Conservation (phyloP, 2,113 vertebrate species). For the Perca schrenkii region DNA sequence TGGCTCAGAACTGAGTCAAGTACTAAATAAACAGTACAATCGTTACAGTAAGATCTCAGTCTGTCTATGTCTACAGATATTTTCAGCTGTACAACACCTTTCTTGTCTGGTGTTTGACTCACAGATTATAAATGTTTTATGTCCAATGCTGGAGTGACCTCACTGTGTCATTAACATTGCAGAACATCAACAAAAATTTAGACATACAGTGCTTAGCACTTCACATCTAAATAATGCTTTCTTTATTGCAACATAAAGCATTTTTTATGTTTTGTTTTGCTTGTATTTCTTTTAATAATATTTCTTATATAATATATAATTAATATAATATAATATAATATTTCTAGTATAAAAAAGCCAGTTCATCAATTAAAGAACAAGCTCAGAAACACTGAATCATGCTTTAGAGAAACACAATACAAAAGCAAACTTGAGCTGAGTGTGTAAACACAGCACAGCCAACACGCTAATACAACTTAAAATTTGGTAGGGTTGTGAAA, state of each 20-base stretch:
- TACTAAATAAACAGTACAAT: no score
- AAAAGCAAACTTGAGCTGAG: slow-evolving; percentile 5
- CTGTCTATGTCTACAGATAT: slow-evolving; percentile 14
- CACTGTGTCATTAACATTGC: slow-evolving; percentile 58
- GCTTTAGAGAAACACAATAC: no score
- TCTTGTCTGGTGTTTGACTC: slow-evolving; percentile 38
- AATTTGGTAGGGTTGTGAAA: background rate
- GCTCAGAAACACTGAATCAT: slow-evolving; percentile 13
- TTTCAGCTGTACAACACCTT: slow-evolving; percentile 9
- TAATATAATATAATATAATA: no score
- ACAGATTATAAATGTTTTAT: slow-evolving; percentile 66
- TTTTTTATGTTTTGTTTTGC: background rate
- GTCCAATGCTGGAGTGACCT: slow-evolving; percentile 48
- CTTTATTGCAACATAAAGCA: background rate
- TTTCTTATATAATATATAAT: no score
- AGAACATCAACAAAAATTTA: slow-evolving; percentile 11
- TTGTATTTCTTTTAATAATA: background rate
- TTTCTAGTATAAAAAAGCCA: background rate
- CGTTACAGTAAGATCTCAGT: background rate
- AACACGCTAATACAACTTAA: background rate
- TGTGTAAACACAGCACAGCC: background rate
- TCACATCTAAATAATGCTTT: slow-evolving; percentile 6
- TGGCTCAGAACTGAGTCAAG: background rate
- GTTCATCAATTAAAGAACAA: slow-evolving; percentile 49
- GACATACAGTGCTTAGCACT: slow-evolving; percentile 28